Conservation (phyloP, 2,797 vertebrate species). For the Eupleurogrammus muticus region DNA sequence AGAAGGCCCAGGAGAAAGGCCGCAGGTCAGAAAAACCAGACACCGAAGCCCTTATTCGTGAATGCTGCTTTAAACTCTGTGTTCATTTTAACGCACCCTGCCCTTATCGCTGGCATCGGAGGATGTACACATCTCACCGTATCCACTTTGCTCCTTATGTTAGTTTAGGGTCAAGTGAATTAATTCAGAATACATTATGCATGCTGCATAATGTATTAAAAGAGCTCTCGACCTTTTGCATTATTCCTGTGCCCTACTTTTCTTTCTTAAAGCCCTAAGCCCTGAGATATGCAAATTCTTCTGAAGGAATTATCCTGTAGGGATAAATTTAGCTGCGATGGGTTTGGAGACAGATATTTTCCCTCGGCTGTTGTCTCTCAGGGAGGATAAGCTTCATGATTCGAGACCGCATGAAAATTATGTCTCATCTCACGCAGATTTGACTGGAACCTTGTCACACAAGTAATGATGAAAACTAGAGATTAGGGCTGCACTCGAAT, state of each 20-base stretch:
- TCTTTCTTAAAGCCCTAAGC: conserved; percentile 27
- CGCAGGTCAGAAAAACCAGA: conserved; percentile 85
- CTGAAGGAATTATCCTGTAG: conserved; percentile 31
- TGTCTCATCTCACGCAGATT: neutral
- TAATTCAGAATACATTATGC: conserved; percentile 41
- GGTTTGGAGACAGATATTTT: conserved; percentile 42
- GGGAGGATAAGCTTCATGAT: conserved; percentile 1
- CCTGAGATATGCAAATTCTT: conserved; percentile 42
- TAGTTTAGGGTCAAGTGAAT: conserved; percentile 33
- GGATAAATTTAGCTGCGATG: conserved; percentile 33
- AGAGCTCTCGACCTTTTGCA: conserved; percentile 23
- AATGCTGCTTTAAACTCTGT: neutral
- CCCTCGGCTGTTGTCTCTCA: conserved; percentile 12
- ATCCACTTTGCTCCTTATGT: conserved; percentile 9
- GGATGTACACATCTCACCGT: conserved; percentile 22
- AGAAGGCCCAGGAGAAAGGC: conserved; percentile 94
- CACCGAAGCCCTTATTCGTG: neutral
- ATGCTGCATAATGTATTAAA: conserved; percentile 25
- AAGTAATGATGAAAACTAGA: too few relatives aligned
- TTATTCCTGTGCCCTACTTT: conserved; percentile 50
- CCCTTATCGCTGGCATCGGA: conserved; percentile 21
- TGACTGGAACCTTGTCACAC: neutral
- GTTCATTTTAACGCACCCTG: neutral
- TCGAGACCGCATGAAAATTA: neutral
- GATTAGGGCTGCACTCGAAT: too few relatives aligned